Evolutionary conservation across 2,888 invertebrate genomes (phyloP).

Genomic region (Drosophila mercatorum): DNA sequence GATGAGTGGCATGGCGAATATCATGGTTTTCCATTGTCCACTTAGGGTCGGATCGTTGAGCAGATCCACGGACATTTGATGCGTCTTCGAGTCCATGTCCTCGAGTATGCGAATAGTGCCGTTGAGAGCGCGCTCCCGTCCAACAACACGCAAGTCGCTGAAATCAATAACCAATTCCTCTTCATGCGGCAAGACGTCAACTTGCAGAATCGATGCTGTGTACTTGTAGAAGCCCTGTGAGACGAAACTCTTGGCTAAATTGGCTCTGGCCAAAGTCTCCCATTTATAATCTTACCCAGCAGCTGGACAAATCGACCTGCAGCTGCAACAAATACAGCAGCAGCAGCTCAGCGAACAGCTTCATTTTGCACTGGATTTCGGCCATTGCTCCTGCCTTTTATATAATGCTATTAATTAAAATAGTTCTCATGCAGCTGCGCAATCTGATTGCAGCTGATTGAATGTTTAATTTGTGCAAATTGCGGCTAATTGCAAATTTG

Average conservation of each 20-base stretch:
- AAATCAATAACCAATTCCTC: slow-evolving; percentile 34
- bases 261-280: background rate
- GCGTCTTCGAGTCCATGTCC: slow-evolving; percentile 22
- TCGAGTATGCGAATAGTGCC: slow-evolving; percentile 23
- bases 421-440: background rate
- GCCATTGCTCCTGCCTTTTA: background rate
- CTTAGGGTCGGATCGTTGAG: slow-evolving; percentile 25
- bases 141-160: slow-evolving; percentile 19
- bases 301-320: background rate
- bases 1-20: slow-evolving; percentile 22
- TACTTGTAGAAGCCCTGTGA: slow-evolving; percentile 18
- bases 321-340: background rate
- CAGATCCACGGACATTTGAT: slow-evolving; percentile 31
- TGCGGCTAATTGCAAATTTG: slow-evolving; percentile 27
- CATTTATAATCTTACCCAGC: background rate
- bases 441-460: slow-evolving; percentile 21
- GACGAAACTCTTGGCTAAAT: background rate
- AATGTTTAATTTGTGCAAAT: slow-evolving; percentile 43
- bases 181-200: slow-evolving; percentile 15
- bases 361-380: slow-evolving; percentile 2
- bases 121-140: slow-evolving; percentile 30
- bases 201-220: slow-evolving; percentile 3
- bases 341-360: background rate
- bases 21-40: slow-evolving; percentile 28
- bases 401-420: slow-evolving; percentile 6